Evolutionary conservation across 2,797 vertebrate species (phyloP).

Genomic region (Pogonophryne albipinna): DNA sequence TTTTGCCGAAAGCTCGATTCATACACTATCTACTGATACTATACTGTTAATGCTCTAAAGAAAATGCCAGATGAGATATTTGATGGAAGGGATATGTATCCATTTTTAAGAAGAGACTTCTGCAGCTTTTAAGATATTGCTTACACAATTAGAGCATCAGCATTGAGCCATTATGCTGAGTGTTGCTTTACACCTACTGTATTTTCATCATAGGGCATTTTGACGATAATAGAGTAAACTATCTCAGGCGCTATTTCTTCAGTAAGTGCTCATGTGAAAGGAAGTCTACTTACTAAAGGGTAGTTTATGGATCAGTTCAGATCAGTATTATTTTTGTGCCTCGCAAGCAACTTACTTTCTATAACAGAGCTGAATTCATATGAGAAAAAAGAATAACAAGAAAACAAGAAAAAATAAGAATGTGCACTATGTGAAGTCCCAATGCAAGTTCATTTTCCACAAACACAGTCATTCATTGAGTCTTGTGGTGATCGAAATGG

Average conservation of each 20-base stretch:
- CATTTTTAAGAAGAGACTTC: conserved; percentile 78
- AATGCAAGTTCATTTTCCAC: background rate
- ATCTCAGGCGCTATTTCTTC: conserved; percentile 23
- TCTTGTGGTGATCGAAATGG: background rate
- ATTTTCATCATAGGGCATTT: conserved; percentile 69
- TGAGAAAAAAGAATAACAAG: background rate
- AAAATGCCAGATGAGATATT: conserved; percentile 59
- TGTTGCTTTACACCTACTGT: conserved; percentile 67
- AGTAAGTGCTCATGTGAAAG: conserved; percentile 26
- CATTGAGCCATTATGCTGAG: conserved; percentile 70
- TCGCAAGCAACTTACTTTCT: background rate
- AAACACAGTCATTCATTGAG: conserved; percentile 6
- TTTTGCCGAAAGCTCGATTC: background rate
- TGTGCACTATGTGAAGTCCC: background rate
- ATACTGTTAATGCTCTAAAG: conserved; percentile 45
- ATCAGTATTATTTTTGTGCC: background rate
- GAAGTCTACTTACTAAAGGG: conserved; percentile 19
- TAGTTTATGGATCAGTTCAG: conserved; percentile 32
- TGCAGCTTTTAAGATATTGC: conserved; percentile 84
- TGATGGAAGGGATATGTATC: conserved; percentile 75
- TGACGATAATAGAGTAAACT: conserved; percentile 62
- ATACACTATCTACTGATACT: conserved; percentile 8
- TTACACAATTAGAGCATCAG: conserved; percentile 79
- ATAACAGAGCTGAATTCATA: background rate
- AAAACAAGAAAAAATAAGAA: background rate